Evolutionary conservation across 2,797 vertebrate genomes (phyloP).

Genomic region (Brachymystax lenok): DNA sequence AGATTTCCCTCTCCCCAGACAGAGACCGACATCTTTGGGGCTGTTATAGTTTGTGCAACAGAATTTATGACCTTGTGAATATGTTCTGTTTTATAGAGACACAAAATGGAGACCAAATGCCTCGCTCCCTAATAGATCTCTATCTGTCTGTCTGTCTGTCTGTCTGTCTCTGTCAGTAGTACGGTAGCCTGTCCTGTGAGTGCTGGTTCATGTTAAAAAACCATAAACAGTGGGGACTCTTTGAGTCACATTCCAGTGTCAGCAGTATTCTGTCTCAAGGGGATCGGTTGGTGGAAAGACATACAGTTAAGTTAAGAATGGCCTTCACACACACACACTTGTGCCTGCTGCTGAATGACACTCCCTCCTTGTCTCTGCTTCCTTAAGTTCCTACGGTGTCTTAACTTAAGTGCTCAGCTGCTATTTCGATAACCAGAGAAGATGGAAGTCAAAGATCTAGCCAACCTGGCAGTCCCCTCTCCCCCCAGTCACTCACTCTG

Average conservation of each 20-base stretch:
- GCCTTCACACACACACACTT: neutral
- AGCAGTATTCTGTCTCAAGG: neutral
- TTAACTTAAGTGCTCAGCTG: slow-evolving; percentile 1
- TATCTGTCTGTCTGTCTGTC: neutral
- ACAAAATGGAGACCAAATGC: no score
- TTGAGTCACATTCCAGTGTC: neutral
- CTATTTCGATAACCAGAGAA: neutral
- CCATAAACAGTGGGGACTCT: neutral
- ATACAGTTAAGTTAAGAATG: neutral
- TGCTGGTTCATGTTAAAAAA: slow-evolving; percentile 2
- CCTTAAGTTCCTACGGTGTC: neutral
- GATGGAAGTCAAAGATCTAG: neutral
- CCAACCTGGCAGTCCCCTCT: neutral
- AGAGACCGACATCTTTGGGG: no score
- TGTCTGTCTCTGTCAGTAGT: no score
- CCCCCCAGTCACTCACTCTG: neutral
- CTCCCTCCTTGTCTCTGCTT: neutral
- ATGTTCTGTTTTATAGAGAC: no score
- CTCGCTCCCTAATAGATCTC: no score
- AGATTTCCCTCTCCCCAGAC: no score
- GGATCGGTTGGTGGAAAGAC: neutral
- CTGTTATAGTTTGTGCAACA: no score
- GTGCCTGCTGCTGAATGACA: neutral
- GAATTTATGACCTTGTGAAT: no score
- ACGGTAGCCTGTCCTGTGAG: neutral